phyloP scores from a whole-genome alignment of 2,113 vertebrate species.

The Butastur rufipennis region DNA sequence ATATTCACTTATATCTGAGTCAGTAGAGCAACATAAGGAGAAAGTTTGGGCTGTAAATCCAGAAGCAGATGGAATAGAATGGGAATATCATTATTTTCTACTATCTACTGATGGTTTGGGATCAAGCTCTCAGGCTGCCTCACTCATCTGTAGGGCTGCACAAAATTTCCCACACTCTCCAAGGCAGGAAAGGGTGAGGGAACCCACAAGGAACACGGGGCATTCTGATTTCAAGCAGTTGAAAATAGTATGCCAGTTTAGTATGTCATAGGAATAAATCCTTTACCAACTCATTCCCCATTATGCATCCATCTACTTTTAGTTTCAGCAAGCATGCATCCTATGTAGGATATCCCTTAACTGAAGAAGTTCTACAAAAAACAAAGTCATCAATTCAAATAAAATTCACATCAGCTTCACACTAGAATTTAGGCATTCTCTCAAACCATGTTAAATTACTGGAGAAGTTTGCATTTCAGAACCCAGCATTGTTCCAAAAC shows the following conservation, averaged over 20 bases:
- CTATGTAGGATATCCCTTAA: neutral
- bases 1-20: neutral
- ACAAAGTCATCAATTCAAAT: neutral
- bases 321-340: neutral
- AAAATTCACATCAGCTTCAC: neutral
- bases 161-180: neutral
- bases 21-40: neutral
- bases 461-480: neutral
- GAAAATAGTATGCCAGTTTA: neutral
- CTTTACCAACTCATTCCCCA: neutral
- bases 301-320: neutral
- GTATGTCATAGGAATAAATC: neutral
- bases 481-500: neutral
- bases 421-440: neutral
- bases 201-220: fast-evolving
- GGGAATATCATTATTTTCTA: neutral
- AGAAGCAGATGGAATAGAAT: neutral
- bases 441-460: neutral
- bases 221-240: neutral
- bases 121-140: neutral
- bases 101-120: neutral
- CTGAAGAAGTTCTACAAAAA: neutral
- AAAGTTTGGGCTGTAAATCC: neutral
- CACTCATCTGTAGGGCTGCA: neutral
- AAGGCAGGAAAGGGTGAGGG: neutral